Conservation (phyloP, 2,113 vertebrate genomes). For the Globicephala melas region DNA sequence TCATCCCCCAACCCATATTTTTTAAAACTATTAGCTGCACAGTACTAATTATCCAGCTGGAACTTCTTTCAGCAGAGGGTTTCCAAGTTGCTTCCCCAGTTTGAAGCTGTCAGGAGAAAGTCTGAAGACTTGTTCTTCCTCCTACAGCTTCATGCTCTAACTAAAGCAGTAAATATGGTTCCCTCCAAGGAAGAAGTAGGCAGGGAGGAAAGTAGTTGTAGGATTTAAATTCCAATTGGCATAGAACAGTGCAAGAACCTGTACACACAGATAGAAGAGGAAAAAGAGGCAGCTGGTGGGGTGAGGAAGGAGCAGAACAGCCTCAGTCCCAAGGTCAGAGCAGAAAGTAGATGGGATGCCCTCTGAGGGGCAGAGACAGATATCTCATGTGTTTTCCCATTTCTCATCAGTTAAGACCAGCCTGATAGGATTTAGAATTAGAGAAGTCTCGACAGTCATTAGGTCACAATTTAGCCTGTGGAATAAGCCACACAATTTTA, state of each 20-base stretch:
- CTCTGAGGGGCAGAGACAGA: background rate
- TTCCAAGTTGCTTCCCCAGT: constrained; percentile 39
- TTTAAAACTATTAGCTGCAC: background rate
- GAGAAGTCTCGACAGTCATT: background rate
- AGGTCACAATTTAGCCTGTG: background rate
- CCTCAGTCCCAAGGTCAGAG: background rate
- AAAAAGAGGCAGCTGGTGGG: background rate
- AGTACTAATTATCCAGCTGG: constrained; percentile 55
- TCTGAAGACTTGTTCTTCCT: constrained; percentile 46
- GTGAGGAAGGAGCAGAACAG: no score
- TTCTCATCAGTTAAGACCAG: background rate
- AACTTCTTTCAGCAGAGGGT: background rate
- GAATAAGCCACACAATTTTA: background rate
- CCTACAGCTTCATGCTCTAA: constrained; percentile 54
- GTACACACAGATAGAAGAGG: background rate
- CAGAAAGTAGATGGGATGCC: background rate
- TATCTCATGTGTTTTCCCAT: background rate
- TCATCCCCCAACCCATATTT: background rate
- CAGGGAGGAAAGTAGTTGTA: background rate
- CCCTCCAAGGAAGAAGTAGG: constrained; percentile 37
- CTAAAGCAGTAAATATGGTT: constrained; percentile 70
- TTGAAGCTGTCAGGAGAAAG: constrained; percentile 38
- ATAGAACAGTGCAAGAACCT: background rate
- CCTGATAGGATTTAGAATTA: background rate
- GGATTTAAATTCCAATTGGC: constrained; percentile 8